A percentile compares a stretch with the other conserved stretches of the same genome.
These are phyloP conservation scores for Tyto alba DNA, from an alignment of 2,113 vertebrate genomes.

Conservation along the genomic window DNA sequence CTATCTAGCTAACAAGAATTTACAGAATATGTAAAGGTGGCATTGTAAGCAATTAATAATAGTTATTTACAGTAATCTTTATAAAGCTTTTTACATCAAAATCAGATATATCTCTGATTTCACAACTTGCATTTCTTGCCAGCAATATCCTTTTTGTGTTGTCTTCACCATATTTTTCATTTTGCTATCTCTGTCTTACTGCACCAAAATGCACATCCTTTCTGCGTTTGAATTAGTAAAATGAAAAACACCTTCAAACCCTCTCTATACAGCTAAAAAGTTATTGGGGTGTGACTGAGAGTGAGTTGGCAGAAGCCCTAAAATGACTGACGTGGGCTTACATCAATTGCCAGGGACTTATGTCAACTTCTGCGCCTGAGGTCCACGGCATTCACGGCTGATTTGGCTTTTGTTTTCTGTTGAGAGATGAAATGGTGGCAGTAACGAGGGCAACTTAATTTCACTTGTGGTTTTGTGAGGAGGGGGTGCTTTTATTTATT, in stretches of 20 bases:
- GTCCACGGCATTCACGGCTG: not conserved
- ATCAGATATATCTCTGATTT: not conserved
- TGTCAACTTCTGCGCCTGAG: not conserved
- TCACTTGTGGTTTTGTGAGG: not conserved
- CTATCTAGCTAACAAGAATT: not conserved
- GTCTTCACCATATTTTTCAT: not conserved
- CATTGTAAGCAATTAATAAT: not conserved
- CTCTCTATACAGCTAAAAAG: not conserved
- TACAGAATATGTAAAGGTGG: not conserved
- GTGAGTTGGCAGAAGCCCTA: not conserved
- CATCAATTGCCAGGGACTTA: not conserved
- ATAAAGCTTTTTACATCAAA: not conserved
- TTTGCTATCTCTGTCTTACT: not conserved
- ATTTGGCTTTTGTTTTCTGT: not conserved
- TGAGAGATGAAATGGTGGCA: not conserved
- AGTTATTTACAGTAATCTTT: not conserved
- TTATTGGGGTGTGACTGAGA: not conserved
- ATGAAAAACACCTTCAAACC: not conserved
- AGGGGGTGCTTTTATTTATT: not conserved
- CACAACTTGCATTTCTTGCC: not conserved
- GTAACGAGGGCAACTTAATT: not conserved
- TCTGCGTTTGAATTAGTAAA: not conserved
- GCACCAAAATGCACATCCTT: not conserved
- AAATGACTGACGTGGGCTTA: not conserved
- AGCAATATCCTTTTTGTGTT: not conserved